Conservation (phyloP, 2,888 invertebrate species). For the Sipha maydis region DNA sequence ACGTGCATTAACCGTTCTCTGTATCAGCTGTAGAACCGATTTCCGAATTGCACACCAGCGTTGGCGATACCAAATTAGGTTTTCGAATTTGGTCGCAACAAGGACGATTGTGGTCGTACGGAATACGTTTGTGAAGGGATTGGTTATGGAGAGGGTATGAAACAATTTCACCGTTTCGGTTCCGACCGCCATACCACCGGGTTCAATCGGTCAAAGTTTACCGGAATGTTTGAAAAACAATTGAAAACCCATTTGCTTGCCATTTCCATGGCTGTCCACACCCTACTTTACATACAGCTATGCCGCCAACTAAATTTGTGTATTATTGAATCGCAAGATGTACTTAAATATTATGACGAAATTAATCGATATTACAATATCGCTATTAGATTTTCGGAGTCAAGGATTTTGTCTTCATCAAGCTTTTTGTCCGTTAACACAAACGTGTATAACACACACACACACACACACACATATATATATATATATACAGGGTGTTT, state of each 20-base stretch:
- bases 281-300: neutral
- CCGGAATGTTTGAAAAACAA: slow-evolving; percentile 14
- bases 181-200: neutral
- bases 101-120: neutral
- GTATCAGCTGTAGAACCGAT: neutral
- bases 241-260: slow-evolving; percentile 11
- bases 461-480: too few relatives aligned
- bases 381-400: too few relatives aligned
- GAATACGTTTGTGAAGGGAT: neutral
- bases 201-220: slow-evolving; percentile 18
- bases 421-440: too few relatives aligned
- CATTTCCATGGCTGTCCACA: neutral
- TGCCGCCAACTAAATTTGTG: neutral
- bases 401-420: neutral
- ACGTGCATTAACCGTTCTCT: neutral
- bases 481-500: too few relatives aligned
- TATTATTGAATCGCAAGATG: neutral
- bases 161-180: slow-evolving; percentile 2
- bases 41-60: slow-evolving; percentile 23
- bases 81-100: neutral
- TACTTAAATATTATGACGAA: too few relatives aligned
- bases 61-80: neutral
- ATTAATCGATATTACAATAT: too few relatives aligned
- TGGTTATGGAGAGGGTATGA: neutral
- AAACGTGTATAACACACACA: too few relatives aligned